Evolutionary conservation across 1,140 invertebrate genomes (phyloP).

Genomic region (Eumeta japonica): DNA sequence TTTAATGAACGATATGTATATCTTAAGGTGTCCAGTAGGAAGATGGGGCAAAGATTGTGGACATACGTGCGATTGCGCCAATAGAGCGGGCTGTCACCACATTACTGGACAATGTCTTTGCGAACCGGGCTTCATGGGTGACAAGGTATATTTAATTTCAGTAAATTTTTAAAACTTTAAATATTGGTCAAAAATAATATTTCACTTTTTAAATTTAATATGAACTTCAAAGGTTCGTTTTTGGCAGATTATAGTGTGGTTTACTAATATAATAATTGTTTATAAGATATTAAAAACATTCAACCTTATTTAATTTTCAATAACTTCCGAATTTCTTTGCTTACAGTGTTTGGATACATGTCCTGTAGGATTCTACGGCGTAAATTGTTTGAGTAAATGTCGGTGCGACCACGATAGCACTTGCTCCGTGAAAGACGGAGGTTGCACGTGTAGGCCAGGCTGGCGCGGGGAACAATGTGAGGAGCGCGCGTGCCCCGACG

Average conservation of each 20-base stretch:
- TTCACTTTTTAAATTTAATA: not conserved
- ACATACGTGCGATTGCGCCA: constrained; percentile 81
- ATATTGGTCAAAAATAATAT: not conserved
- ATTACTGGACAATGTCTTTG: constrained; percentile 72
- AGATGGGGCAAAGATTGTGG: constrained; percentile 75
- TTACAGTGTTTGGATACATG: constrained; percentile 76
- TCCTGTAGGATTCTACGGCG: constrained; percentile 72
- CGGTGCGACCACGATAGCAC: constrained; percentile 74
- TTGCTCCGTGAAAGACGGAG: constrained; percentile 69
- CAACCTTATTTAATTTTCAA: constrained; percentile 5
- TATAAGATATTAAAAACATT: constrained; percentile 4
- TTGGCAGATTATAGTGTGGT: not conserved
- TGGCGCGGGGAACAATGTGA: constrained; percentile 75
- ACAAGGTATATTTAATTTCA: constrained; percentile 64
- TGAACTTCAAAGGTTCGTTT: not conserved
- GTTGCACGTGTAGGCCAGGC: constrained; percentile 71
- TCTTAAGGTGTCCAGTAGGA: constrained; percentile 64
- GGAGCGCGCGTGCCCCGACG: constrained; percentile 64
- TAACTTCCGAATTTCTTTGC: too few relatives aligned
- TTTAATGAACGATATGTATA: not conserved
- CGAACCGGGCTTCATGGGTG: constrained; percentile 68
- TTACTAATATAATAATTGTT: not conserved
- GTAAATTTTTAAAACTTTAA: not conserved
- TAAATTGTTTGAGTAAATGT: constrained; percentile 73
- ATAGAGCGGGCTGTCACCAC: constrained; percentile 79